Conservation (phyloP, 2,113 vertebrate genomes). For the Propithecus coquereli region DNA sequence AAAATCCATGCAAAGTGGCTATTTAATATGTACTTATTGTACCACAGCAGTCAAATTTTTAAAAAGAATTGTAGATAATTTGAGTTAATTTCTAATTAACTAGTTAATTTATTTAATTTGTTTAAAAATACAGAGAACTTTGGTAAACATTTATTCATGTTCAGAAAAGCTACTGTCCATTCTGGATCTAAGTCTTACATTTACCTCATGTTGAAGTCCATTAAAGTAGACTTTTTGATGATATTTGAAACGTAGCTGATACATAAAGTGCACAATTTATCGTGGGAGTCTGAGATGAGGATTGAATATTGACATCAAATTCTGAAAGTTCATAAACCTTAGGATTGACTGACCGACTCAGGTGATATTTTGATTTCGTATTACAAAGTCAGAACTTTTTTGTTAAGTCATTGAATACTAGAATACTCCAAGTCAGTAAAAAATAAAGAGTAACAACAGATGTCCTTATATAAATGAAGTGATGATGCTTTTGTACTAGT, state of each 20-base stretch:
- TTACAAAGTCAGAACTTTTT: not conserved
- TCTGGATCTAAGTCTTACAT: not conserved
- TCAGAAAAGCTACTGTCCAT: conserved; percentile 3
- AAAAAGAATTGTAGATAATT: not conserved
- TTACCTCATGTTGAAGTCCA: not conserved
- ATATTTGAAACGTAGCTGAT: not conserved
- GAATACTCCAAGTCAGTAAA: not conserved
- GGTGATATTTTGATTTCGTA: not conserved
- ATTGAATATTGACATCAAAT: not conserved
- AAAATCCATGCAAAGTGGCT: not conserved
- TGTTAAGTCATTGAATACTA: not conserved
- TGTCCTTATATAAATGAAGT: not conserved
- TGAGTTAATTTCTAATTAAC: not conserved
- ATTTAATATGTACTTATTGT: not conserved
- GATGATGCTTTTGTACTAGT: not conserved
- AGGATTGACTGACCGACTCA: not conserved
- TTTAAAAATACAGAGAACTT: conserved; percentile 23
- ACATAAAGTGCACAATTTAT: not conserved
- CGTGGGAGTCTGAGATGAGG: not conserved
- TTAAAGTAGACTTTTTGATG: not conserved
- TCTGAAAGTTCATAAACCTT: not conserved
- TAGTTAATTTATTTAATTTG: not conserved
- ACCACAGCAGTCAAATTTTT: not conserved
- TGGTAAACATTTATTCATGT: not conserved
- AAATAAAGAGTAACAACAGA: not conserved